These are phyloP conservation scores for Brachyptera risi DNA, from an alignment of 2,888 invertebrate genomes.

Conservation along the genomic window DNA sequence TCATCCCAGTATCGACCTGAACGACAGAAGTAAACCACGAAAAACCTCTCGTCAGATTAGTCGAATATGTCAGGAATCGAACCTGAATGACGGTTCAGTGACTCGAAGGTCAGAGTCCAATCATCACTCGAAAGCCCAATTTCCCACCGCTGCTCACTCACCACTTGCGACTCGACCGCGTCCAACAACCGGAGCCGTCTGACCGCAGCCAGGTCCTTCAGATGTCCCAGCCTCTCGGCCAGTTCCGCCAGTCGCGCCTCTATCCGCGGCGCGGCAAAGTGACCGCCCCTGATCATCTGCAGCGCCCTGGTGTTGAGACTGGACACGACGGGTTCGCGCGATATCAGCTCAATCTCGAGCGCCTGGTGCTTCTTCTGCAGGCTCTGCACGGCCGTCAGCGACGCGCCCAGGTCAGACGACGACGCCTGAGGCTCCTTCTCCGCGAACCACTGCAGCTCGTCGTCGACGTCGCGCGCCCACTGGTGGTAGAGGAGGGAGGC, in stretches of 20 bases:
- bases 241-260: slow-evolving; percentile 64
- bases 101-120: no score
- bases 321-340: slow-evolving; percentile 79
- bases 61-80: no score
- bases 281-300: slow-evolving; percentile 76
- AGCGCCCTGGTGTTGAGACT: slow-evolving; percentile 68
- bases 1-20: no score
- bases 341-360: slow-evolving; percentile 82
- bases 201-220: slow-evolving; percentile 68
- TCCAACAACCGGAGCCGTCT: slow-evolving; percentile 66
- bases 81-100: no score
- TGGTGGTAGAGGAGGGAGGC: slow-evolving; percentile 85
- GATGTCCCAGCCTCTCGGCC: slow-evolving; percentile 61
- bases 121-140: no score
- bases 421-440: slow-evolving; percentile 69
- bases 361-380: slow-evolving; percentile 91
- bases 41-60: no score
- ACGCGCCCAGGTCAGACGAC: slow-evolving; percentile 64
- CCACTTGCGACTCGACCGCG: slow-evolving; percentile 78
- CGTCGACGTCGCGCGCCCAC: slow-evolving; percentile 87
- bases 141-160: no score
- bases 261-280: slow-evolving; percentile 76
- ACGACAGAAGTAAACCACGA: no score
- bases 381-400: slow-evolving; percentile 74
- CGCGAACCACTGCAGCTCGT: slow-evolving; percentile 87